Conservation (phyloP, 1,140 invertebrate species). For the Sycobia sp. region DNA sequence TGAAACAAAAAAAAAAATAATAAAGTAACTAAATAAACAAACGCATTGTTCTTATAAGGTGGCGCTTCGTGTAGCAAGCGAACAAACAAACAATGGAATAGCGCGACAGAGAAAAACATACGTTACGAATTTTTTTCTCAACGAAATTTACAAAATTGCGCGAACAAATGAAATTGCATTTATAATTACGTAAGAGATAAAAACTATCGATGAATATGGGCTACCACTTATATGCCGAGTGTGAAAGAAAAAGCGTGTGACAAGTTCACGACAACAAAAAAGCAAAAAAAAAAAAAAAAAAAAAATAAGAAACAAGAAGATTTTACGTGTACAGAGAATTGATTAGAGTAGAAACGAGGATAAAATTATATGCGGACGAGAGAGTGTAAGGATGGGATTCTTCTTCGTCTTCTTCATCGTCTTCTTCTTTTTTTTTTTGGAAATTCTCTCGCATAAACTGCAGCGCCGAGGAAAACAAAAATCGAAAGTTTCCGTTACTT, state of each 20-base stretch:
- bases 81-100: conserved; percentile 8
- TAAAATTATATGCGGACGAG: conserved; percentile 26
- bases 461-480: conserved; percentile 23
- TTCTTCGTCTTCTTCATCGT: too few species aligned
- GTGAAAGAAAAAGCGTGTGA: conserved; percentile 26
- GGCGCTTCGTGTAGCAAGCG: conserved; percentile 17
- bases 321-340: conserved; percentile 36
- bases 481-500: conserved; percentile 12
- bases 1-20: too few species aligned
- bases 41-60: conserved; percentile 13
- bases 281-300: too few species aligned
- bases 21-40: too few species aligned
- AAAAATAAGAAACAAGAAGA: too few species aligned
- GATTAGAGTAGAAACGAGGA: conserved; percentile 19
- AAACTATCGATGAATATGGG: conserved; percentile 1
- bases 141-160: conserved; percentile 13
- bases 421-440: too few species aligned
- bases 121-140: conserved; percentile 34
- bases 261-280: conserved; percentile 27
- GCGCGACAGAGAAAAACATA: too few species aligned
- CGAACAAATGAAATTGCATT: conserved; percentile 16
- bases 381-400: conserved; percentile 11
- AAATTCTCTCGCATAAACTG: conserved; percentile 24
- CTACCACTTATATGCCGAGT: conserved; percentile 11
- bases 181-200: background rate